Evolutionary conservation across 2,113 vertebrate species (phyloP), one percentile per base, ranked within the genome.

Genomic region (Chionis minor): DNA sequence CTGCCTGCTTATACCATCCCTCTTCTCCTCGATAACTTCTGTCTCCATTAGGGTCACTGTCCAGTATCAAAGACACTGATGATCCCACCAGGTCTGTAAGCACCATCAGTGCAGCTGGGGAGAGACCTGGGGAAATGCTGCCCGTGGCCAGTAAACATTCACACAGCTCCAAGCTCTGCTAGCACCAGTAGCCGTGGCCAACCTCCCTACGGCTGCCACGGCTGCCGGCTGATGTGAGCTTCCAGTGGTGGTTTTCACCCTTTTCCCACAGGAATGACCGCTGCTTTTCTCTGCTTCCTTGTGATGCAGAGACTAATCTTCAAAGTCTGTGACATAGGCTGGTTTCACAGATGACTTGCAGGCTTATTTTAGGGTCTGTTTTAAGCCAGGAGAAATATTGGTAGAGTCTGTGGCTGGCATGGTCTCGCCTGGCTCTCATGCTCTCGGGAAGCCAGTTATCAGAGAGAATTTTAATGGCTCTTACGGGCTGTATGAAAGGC

Each of bases 391-490:
- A 78, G 83, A 80, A 95, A 78, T 83, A 40, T 4, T 49, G 58
- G 72, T 55, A 54, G 54, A 59, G n/a, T 38, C 65, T 79, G 65
- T 90, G 44, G 15, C 65, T 89, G 56, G 23, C 2, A 1, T 51
- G 32, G 35, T 88, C 74, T 89, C 1, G 5, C 54, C 81, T 90
- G 66, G 23, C 63, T 91, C 77, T 54, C 72, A 49, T n/a, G 83
- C 72, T 94, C 84, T 87, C 0, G 0, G 63, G 73, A 95, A 91
- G 58, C 24, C 51, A 28, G 75, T 93, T 93, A 96, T 96, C 94
- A 96, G 82, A 95, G 38, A 87, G 95, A 95, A 92, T 96, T 95
- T 95, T 96, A 96, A 96, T 96, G 89, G 71, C 33, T 94, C 15
- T 90, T 92, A 66, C 0, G 4, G 82, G 47, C 65, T 45, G 16